Evolutionary conservation across 2,888 invertebrate genomes (phyloP).

Genomic region (Nemotelus nigrinus): DNA sequence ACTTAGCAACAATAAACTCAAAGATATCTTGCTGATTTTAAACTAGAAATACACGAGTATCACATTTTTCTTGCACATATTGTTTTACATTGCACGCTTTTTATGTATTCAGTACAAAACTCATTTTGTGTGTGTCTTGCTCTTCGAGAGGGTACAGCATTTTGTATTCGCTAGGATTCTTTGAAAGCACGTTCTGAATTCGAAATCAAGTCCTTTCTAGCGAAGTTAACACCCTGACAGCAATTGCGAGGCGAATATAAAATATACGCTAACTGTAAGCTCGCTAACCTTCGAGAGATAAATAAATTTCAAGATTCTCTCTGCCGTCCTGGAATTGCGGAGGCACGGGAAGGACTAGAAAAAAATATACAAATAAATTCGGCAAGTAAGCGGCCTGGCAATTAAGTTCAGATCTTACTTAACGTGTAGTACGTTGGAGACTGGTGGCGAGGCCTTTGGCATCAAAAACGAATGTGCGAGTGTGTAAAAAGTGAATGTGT

Average conservation of each 20-base stretch:
- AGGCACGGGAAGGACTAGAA: not conserved
- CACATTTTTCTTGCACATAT: no score
- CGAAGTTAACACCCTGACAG: conserved; percentile 19
- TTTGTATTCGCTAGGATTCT: conserved; percentile 23
- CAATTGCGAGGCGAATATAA: conserved; percentile 8
- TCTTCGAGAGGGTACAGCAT: not conserved
- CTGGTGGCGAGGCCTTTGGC: no score
- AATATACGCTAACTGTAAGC: conserved; percentile 1
- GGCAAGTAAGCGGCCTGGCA: not conserved
- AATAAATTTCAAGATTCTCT: conserved; percentile 29
- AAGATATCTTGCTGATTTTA: no score
- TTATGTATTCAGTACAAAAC: no score
- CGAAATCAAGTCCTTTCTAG: conserved; percentile 11
- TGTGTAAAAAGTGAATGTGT: no score
- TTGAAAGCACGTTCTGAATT: conserved; percentile 20
- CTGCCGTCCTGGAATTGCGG: not conserved
- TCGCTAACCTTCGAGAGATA: conserved; percentile 19
- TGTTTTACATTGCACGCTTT: no score
- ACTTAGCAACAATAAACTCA: no score
- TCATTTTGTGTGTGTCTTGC: not conserved
- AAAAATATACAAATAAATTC: conserved; percentile 21
- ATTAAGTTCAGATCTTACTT: conserved; percentile 27
- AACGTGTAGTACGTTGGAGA: no score
- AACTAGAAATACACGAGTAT: no score
- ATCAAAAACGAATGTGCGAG: no score